phyloP scores from a whole-genome alignment of 1,140 invertebrate genomes.

The Drosophila seguyi region DNA sequence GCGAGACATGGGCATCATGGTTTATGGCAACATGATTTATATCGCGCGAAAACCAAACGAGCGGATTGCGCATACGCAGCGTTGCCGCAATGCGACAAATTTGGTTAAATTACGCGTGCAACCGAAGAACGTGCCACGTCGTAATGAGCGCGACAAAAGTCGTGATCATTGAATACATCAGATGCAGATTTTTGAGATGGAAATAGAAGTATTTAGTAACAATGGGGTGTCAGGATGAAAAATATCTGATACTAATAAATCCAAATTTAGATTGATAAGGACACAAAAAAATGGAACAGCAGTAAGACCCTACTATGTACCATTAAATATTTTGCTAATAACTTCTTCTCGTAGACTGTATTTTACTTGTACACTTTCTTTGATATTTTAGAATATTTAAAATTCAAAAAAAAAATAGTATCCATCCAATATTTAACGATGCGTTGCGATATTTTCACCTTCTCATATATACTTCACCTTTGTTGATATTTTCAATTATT shows the following conservation, averaged over 20 bases:
- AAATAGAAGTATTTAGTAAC: background rate
- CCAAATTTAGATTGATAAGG: too few relatives aligned
- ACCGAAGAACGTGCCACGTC: conserved; percentile 46
- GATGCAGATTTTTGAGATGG: conserved; percentile 4
- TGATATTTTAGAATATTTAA: too few relatives aligned
- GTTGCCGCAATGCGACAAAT: conserved; percentile 57
- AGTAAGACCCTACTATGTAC: background rate
- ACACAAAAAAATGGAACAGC: too few relatives aligned
- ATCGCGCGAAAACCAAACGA: conserved; percentile 51
- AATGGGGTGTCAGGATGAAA: too few relatives aligned
- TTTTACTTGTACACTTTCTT: too few relatives aligned
- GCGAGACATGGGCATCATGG: conserved; percentile 40
- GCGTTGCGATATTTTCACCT: too few relatives aligned
- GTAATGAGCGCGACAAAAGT: conserved; percentile 28
- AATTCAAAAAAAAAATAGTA: too few relatives aligned
- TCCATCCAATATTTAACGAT: too few relatives aligned
- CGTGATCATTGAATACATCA: conserved; percentile 15
- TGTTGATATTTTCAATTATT: too few relatives aligned
- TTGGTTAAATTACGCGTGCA: conserved; percentile 72
- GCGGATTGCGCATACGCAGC: conserved; percentile 69
- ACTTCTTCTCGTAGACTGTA: background rate
- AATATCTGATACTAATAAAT: too few relatives aligned
- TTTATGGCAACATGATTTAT: conserved; percentile 80
- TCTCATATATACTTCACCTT: too few relatives aligned
- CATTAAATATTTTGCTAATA: background rate